phyloP scores from a whole-genome alignment of 2,888 invertebrate species.

The Ryuthela nishihirai region DNA sequence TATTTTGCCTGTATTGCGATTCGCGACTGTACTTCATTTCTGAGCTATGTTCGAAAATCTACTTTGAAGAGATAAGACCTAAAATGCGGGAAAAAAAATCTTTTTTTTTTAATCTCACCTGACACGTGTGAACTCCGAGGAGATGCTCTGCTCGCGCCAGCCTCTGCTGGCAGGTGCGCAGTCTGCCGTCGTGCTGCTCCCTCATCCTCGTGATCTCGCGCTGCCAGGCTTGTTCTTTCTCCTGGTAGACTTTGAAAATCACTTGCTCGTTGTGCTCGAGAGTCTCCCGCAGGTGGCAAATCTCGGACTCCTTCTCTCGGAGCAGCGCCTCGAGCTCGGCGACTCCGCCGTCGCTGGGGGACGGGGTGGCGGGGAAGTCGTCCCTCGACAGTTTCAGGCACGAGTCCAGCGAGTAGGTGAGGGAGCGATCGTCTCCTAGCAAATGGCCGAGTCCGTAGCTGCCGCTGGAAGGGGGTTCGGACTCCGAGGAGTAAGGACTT shows the following conservation, averaged over 20 bases:
- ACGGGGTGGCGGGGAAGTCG: no score
- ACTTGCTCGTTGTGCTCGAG: conserved; percentile 74
- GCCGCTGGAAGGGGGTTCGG: no score
- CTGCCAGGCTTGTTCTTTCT: conserved; percentile 68
- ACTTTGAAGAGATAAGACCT: no score
- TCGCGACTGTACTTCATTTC: no score
- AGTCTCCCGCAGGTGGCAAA: conserved; percentile 65
- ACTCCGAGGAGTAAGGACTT: not conserved
- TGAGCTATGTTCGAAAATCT: no score
- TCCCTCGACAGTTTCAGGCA: not conserved
- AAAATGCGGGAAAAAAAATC: no score
- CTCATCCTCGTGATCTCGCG: conserved; percentile 62
- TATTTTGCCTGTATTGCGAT: no score
- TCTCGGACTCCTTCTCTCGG: conserved; percentile 67
- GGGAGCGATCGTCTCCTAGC: not conserved
- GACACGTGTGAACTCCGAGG: no score
- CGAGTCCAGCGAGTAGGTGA: not conserved
- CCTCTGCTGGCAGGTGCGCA: conserved; percentile 62
- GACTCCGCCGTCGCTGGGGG: no score
- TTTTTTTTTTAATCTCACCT: no score
- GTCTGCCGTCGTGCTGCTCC: conserved; percentile 62
- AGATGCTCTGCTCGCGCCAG: no score
- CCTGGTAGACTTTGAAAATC: conserved; percentile 60
- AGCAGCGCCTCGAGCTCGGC: conserved; percentile 74
- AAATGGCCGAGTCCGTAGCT: no score